Base-by-base conservation (phyloP, 2,113 vertebrate genomes). In the Macquaria ambigua region DNA sequence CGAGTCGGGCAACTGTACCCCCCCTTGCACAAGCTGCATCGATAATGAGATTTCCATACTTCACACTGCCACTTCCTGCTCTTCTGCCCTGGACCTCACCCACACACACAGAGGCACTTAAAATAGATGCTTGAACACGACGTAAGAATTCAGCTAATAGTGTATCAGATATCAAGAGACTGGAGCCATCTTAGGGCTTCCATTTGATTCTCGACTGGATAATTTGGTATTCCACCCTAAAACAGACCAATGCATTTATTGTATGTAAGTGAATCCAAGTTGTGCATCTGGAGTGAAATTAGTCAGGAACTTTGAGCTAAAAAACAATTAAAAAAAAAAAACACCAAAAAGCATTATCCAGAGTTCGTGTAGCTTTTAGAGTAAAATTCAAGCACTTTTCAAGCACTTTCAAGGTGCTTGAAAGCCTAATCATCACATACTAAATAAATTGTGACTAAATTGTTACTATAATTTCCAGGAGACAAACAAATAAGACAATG, bases 31-130 rank as follows among this genome's bases (percentile, higher is more conserved):
- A 41, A 25, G 68, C 53, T 10, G 81, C 82, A 53, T 74, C 46
- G 3, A 39, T 89, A 88, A 90, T 81, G 76, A 90, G 63, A 91
- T 91, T 83, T 83, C 82, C 56, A 70, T 34, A 61, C 73, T 86
- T 84, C 67, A 77, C 74, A 48, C 66, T 23, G 58, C 63, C n/a
- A 73, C 87, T 87, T 89, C 89, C 85, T 85, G 86, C 82, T 79
- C 81, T 1, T 50, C 74, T 56, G 80, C 62, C 28, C 69, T 25
- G 14, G 41, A 71, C 37, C 58, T 61, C 64, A 66, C 34, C 5
- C 20, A 64, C 62, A 56, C 61, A 64, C 80, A 84, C 69, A 20
- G 4, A 83, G 10, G 18, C 83, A 68, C 89, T 85, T 72, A 81
- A 81, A 89, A 87, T 77, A 90, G 77, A 84, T 6, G 58, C 14